Conservation (phyloP, 2,797 vertebrate species). For the Alca torda region DNA sequence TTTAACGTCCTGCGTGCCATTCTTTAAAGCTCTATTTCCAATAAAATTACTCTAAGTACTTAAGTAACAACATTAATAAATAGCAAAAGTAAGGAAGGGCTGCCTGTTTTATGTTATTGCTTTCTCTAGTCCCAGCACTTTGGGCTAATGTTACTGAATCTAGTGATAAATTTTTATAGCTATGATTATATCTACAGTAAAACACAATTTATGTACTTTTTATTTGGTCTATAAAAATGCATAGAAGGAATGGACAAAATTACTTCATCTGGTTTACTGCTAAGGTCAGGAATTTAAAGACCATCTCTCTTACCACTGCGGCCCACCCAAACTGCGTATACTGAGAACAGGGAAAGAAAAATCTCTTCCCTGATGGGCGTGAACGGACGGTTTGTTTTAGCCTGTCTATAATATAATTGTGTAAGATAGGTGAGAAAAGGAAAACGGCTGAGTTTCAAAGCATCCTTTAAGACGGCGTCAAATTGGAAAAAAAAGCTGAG, state of each 20-base stretch:
- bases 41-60: not conserved
- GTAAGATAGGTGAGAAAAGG: not conserved
- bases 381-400: not conserved
- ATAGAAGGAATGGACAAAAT: constrained; percentile 12
- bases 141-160: constrained; percentile 19
- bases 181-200: constrained; percentile 42
- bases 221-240: constrained; percentile 51
- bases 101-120: not conserved
- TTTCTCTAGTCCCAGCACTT: not conserved
- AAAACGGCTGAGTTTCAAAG: not conserved
- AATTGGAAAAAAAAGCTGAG: not conserved
- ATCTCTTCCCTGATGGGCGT: not conserved
- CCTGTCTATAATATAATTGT: not conserved
- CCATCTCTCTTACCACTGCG: not conserved
- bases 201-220: constrained; percentile 63
- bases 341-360: not conserved
- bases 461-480: not conserved
- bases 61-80: constrained; percentile 2
- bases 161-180: constrained; percentile 56
- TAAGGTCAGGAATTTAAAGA: constrained; percentile 9
- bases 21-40: not conserved
- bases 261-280: constrained; percentile 2
- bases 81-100: not conserved
- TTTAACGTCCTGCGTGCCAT: not conserved
- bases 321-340: not conserved